These are phyloP conservation scores for Pardalotus punctatus DNA, from an alignment of 2,113 vertebrate genomes.

Conservation along the genomic window DNA sequence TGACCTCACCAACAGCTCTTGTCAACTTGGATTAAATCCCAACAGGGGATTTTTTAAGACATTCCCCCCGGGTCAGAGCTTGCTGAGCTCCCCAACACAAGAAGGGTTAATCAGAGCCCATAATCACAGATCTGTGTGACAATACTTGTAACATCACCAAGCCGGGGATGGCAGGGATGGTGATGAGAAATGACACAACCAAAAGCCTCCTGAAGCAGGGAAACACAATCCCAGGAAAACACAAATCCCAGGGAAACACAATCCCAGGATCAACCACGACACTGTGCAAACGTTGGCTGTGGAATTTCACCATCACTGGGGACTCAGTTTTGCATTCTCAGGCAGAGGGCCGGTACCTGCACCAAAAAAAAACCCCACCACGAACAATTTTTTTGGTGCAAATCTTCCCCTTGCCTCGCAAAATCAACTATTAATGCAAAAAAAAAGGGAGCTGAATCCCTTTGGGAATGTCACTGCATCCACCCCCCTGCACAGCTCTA, in stretches of 20 bases:
- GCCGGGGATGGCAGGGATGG: not conserved
- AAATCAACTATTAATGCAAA: not conserved
- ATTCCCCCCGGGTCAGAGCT: not conserved
- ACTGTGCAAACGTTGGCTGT: rapidly evolving
- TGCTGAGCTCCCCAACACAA: not conserved
- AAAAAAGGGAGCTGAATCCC: not conserved
- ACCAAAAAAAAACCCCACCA: not conserved
- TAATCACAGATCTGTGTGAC: not conserved
- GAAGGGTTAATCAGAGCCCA: slow-evolving; percentile 28
- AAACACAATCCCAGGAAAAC: not conserved
- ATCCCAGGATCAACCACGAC: not conserved
- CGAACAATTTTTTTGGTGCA: rapidly evolving
- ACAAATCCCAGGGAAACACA: not conserved
- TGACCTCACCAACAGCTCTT: not conserved
- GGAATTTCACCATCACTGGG: not conserved
- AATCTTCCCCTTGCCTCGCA: not conserved
- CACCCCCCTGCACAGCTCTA: not conserved
- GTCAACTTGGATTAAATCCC: slow-evolving; percentile 39
- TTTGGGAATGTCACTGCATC: not conserved
- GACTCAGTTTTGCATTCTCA: not conserved
- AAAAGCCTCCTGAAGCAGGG: not conserved
- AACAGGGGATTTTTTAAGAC: not conserved
- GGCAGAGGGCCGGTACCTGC: not conserved
- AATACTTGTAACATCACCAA: not conserved
- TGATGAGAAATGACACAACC: not conserved